Conservation (phyloP, 2,888 invertebrate genomes). For the Dione juno region DNA sequence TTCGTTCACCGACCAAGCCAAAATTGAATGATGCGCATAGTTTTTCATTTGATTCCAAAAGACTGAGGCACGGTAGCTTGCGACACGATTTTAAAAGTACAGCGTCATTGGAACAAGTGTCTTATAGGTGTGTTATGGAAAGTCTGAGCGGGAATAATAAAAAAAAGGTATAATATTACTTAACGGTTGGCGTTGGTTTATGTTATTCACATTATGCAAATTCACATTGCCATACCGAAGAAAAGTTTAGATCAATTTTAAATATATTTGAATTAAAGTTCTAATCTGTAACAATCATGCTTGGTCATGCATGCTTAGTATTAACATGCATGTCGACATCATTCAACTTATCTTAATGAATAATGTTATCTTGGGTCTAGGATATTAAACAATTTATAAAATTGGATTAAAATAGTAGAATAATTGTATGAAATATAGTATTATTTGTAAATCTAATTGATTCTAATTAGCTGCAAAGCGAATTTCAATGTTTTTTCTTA, state of each 20-base stretch:
- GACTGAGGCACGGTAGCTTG: conserved; percentile 59
- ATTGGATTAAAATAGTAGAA: no score
- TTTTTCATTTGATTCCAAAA: conserved; percentile 61
- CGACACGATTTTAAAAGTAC: conserved; percentile 64
- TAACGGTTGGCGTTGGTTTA: background rate
- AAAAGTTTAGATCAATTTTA: no score
- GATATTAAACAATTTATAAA: no score
- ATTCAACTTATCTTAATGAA: no score
- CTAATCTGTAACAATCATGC: no score
- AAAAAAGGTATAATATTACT: conserved; percentile 59
- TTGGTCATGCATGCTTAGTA: no score
- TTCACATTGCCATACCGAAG: no score
- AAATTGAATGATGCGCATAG: conserved; percentile 59
- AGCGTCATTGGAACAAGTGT: conserved; percentile 67
- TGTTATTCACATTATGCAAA: background rate
- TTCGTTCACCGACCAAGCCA: conserved; percentile 56
- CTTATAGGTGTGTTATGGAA: conserved; percentile 63
- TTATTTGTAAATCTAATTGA: no score
- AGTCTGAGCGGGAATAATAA: conserved; percentile 59
- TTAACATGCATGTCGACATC: no score
- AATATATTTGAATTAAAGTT: no score
- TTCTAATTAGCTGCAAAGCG: background rate
- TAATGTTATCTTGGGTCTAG: no score
- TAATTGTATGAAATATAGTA: no score
- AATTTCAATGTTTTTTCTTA: background rate